Percentiles rank a stretch among this genome's conserved stretches.
Conservation (phyloP, 2,888 invertebrate genomes). For the Seira ritae region DNA sequence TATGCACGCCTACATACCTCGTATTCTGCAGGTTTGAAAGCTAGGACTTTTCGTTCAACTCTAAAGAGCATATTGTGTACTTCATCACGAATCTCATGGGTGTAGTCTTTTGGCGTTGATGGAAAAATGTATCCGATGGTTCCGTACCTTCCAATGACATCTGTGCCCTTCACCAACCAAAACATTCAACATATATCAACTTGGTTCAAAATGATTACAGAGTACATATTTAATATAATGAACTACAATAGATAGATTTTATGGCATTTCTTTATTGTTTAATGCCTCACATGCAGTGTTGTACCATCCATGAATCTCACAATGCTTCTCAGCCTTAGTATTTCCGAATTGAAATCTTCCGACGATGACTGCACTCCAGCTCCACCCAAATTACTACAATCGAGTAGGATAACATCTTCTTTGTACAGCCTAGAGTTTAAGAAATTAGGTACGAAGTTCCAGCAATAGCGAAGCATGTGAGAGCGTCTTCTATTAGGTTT, state of each 20-base stretch:
- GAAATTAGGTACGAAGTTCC: conserved; percentile 43
- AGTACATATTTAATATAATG: no score
- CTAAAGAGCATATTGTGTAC: conserved; percentile 45
- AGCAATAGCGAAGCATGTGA: conserved; percentile 37
- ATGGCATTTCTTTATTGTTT: no score
- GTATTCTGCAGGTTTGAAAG: conserved; percentile 53
- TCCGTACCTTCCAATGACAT: conserved; percentile 48
- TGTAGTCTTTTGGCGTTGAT: conserved; percentile 40
- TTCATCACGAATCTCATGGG: conserved; percentile 59
- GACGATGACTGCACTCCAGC: conserved; percentile 1
- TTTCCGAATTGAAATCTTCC: conserved; percentile 47
- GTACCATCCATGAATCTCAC: conserved; percentile 51
- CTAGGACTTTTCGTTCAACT: conserved; percentile 50
- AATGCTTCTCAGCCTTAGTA: conserved; percentile 36
- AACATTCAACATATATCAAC: no score
- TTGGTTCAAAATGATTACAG: no score
- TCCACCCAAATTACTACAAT: conserved; percentile 26
- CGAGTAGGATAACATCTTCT: conserved; percentile 47
- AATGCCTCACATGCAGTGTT: conserved; percentile 37
- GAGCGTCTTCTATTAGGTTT: conserved; percentile 49
- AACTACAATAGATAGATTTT: no score
- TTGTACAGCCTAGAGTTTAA: conserved; percentile 47
- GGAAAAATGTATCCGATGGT: conserved; percentile 58
- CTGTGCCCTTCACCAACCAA: conserved; percentile 48
- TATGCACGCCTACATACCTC: conserved; percentile 31